Conservation (phyloP, 2,888 invertebrate species). For the Micoletzkya japonica region DNA sequence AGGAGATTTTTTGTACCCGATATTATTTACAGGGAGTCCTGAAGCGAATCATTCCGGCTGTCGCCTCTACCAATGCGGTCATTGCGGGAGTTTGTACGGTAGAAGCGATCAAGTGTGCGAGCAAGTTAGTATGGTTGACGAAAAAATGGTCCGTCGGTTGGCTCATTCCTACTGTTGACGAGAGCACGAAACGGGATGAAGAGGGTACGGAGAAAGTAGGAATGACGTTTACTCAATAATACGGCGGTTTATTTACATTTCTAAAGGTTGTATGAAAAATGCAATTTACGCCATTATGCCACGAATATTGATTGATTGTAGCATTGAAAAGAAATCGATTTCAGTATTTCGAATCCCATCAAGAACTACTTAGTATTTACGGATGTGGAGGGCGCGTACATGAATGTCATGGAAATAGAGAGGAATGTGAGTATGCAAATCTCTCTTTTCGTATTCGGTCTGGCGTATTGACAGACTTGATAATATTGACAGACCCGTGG, state of each 20-base stretch:
- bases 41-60: conserved; percentile 97
- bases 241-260: not conserved
- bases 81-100: conserved; percentile 91
- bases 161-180: not conserved
- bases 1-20: not conserved
- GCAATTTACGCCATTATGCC: too few species aligned
- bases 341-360: conserved; percentile 82
- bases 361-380: conserved; percentile 96
- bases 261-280: not conserved
- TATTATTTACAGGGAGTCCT: conserved; percentile 74
- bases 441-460: conserved; percentile 20
- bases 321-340: conserved; percentile 29
- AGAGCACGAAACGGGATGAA: too few species aligned
- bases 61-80: conserved; percentile 98
- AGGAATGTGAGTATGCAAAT: conserved; percentile 73
- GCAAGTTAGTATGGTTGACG: conserved; percentile 71
- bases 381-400: conserved; percentile 91
- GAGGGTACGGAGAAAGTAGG: too few species aligned
- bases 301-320: not conserved
- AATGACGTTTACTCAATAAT: too few species aligned
- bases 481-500: not conserved
- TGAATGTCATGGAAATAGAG: conserved; percentile 90
- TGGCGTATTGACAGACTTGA: not conserved
- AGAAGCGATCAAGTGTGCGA: conserved; percentile 94
- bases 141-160: too few species aligned